Evolutionary conservation across 1,140 invertebrate genomes (phyloP).

Genomic region (Drosophila jambulina): DNA sequence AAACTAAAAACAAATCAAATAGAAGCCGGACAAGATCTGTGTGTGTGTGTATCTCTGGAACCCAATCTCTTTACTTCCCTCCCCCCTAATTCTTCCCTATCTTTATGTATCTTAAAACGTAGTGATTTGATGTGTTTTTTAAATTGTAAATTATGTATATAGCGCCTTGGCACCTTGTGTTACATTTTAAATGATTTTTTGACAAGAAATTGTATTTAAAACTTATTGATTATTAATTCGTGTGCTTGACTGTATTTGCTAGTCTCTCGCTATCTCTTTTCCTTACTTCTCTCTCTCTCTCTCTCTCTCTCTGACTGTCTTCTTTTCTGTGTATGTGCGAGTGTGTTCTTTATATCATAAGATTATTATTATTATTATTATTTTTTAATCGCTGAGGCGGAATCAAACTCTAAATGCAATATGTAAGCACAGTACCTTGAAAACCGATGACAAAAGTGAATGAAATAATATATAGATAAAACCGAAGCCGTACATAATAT

Average conservation of each 20-base stretch:
- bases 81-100: no score
- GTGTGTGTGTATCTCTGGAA: conserved; percentile 12
- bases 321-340: conserved; percentile 14
- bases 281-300: conserved; percentile 1
- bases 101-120: background rate
- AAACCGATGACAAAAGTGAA: conserved; percentile 13
- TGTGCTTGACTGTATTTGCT: background rate
- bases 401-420: conserved; percentile 56
- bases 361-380: conserved; percentile 39
- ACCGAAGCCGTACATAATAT: conserved; percentile 11
- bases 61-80: conserved; percentile 13
- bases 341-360: conserved; percentile 14
- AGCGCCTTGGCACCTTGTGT: conserved; percentile 29
- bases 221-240: background rate
- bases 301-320: background rate
- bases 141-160: conserved; percentile 35
- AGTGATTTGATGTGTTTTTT: conserved; percentile 8
- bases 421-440: conserved; percentile 56
- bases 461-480: conserved; percentile 9
- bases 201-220: conserved; percentile 29
- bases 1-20: conserved; percentile 2
- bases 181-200: conserved; percentile 50
- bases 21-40: conserved; percentile 22
- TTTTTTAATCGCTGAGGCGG: conserved; percentile 33
- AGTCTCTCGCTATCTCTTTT: conserved; percentile 23